Conservation (phyloP, 2,888 invertebrate genomes). For the Cataglyphis albicans region DNA sequence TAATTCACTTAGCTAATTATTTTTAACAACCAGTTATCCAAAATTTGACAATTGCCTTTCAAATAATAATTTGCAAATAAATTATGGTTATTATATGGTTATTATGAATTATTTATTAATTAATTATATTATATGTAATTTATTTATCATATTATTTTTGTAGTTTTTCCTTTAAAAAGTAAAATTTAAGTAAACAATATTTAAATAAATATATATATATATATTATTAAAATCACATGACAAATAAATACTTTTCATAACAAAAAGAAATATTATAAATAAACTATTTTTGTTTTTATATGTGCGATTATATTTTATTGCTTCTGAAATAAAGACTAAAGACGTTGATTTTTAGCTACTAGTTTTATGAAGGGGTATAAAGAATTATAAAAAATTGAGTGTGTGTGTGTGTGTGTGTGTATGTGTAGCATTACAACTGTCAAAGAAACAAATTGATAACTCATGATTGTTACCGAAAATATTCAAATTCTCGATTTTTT, state of each 20-base stretch:
- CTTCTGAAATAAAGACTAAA: not conserved
- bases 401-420: not conserved
- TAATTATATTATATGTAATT: not conserved
- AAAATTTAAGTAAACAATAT: not conserved
- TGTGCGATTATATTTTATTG: not conserved
- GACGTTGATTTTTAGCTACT: not conserved
- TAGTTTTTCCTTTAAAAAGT: not conserved
- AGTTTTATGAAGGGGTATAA: not conserved
- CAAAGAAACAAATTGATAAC: not conserved
- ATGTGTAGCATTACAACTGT: not conserved
- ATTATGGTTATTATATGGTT: not conserved
- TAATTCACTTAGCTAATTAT: not conserved
- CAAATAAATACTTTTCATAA: not conserved
- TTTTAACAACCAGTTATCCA: not conserved
- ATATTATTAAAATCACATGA: not conserved
- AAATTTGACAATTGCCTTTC: not conserved
- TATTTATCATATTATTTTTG: not conserved
- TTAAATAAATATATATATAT: not conserved
- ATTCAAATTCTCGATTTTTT: slow-evolving; percentile 28
- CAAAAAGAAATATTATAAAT: not conserved
- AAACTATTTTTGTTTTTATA: not conserved
- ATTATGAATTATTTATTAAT: not conserved
- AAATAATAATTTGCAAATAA: not conserved
- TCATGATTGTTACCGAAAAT: slow-evolving; percentile 6
- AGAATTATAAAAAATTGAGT: not conserved